A percentile compares a stretch with the other conserved stretches of the same genome.
Conservation (phyloP, 1,140 invertebrate genomes). For the Latrodectus geometricus region DNA sequence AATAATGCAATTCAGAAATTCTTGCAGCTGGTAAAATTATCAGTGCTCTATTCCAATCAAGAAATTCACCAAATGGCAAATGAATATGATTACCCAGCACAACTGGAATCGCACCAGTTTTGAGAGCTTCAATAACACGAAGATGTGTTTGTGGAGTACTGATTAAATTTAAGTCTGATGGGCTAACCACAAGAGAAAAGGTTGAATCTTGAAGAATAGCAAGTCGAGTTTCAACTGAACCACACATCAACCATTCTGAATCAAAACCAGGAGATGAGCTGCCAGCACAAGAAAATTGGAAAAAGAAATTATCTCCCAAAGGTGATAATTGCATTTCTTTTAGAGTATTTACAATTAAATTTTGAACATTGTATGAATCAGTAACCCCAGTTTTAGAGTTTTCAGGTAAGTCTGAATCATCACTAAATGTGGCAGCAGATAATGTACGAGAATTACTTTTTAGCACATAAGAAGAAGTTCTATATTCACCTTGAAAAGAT, state of each 20-base stretch:
- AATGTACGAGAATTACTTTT: constrained; percentile 16
- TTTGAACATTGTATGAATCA: constrained; percentile 68
- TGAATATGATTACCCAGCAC: constrained; percentile 81
- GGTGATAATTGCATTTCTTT: constrained; percentile 75
- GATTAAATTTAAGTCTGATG: constrained; percentile 77
- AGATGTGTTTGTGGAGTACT: constrained; percentile 82
- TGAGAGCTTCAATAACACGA: constrained; percentile 86
- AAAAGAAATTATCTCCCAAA: constrained; percentile 79
- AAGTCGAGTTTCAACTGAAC: constrained; percentile 76
- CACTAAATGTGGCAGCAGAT: constrained; percentile 10
- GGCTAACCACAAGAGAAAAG: constrained; percentile 86
- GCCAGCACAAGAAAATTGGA: constrained; percentile 80
- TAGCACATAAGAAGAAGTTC: constrained; percentile 43
- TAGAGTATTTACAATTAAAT: constrained; percentile 78
- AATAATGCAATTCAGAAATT: constrained; percentile 93
- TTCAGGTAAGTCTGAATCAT: constrained; percentile 10
- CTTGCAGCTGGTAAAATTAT: constrained; percentile 86
- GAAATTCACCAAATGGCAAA: constrained; percentile 86
- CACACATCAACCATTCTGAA: constrained; percentile 86
- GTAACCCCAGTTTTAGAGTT: background rate
- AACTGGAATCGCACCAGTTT: constrained; percentile 86
- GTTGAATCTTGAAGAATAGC: constrained; percentile 82
- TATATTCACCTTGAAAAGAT: constrained; percentile 77
- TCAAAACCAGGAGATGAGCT: constrained; percentile 73
- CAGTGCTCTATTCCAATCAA: constrained; percentile 88